These are phyloP conservation scores for Octodonta nipae DNA, from an alignment of 2,888 invertebrate genomes.

Conservation along the genomic window DNA sequence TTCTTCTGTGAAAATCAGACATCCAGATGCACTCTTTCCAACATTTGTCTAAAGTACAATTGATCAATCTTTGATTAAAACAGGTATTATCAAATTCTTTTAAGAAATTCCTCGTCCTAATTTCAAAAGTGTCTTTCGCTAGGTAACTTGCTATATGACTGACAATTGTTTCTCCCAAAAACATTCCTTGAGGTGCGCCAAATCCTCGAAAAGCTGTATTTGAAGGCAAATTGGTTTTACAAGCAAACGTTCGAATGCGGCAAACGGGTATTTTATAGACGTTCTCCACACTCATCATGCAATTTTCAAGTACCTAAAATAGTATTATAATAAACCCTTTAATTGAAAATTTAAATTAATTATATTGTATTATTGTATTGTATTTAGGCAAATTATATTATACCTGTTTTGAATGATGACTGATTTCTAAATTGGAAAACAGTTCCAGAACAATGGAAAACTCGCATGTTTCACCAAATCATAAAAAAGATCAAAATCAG, in stretches of 20 bases:
- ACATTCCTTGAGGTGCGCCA: slow-evolving; percentile 85
- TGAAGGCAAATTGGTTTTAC: slow-evolving; percentile 80
- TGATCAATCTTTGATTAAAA: slow-evolving; percentile 57
- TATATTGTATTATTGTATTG: too few relatives aligned
- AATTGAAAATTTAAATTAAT: too few relatives aligned
- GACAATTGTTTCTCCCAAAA: slow-evolving; percentile 65
- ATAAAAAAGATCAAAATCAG: too few relatives aligned
- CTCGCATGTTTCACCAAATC: too few relatives aligned
- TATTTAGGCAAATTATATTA: too few relatives aligned
- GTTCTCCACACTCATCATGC: slow-evolving; percentile 73
- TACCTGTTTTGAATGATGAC: too few relatives aligned
- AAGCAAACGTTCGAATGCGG: slow-evolving; percentile 56
- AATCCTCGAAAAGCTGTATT: slow-evolving; percentile 91
- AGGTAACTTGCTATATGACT: slow-evolving; percentile 61
- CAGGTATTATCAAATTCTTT: slow-evolving; percentile 64
- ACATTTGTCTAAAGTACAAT: slow-evolving; percentile 61
- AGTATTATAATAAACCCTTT: too few relatives aligned
- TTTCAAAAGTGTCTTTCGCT: slow-evolving; percentile 48
- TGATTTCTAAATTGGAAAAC: too few relatives aligned
- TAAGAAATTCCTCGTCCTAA: slow-evolving; percentile 66
- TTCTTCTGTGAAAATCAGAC: slow-evolving; percentile 49
- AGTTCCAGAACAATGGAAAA: too few relatives aligned
- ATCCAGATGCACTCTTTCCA: slow-evolving; percentile 65
- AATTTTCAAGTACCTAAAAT: slow-evolving; percentile 64
- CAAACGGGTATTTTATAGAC: slow-evolving; percentile 67